Conservation (phyloP, 2,797 vertebrate species). For the Peromyscus nudipes region DNA sequence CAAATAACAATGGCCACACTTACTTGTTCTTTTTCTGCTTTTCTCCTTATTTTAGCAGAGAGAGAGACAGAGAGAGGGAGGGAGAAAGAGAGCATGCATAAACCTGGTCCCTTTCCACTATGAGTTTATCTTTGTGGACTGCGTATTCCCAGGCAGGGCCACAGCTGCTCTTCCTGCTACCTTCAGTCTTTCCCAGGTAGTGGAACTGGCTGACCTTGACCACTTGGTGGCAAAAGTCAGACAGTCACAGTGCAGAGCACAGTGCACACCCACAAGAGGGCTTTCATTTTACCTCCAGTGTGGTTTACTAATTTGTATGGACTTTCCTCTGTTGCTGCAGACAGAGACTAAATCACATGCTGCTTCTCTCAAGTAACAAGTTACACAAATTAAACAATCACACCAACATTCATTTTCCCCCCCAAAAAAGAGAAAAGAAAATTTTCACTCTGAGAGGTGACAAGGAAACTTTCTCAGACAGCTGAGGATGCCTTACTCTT, state of each 20-base stretch:
- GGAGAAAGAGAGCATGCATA: not conserved
- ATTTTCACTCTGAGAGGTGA: slow-evolving; percentile 57
- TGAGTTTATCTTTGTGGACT: slow-evolving; percentile 58
- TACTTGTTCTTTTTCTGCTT: slow-evolving; percentile 60
- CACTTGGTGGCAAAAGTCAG: slow-evolving; percentile 87
- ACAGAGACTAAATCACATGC: slow-evolving; percentile 26
- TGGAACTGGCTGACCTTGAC: slow-evolving; percentile 91
- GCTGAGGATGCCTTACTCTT: slow-evolving; percentile 48
- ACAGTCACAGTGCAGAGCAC: slow-evolving; percentile 87
- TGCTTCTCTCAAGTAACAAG: slow-evolving; percentile 56
- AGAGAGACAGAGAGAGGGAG: no score
- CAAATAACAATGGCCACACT: slow-evolving; percentile 82
- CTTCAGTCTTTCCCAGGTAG: slow-evolving; percentile 87
- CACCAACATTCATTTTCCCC: slow-evolving; percentile 33
- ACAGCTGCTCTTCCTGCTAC: not conserved
- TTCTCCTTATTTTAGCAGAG: not conserved
- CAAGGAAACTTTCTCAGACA: not conserved
- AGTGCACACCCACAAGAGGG: slow-evolving; percentile 82
- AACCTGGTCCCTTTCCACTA: slow-evolving; percentile 81
- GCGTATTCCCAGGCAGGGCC: slow-evolving; percentile 66
- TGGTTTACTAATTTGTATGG: slow-evolving; percentile 56
- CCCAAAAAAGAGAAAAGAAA: slow-evolving; percentile 67
- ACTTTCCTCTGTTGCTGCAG: slow-evolving; percentile 46
- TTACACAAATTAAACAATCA: slow-evolving; percentile 72
- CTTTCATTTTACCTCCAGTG: slow-evolving; percentile 59